These are phyloP conservation scores for Periparus ater DNA, from an alignment of 2,797 vertebrate species.

Conservation along the genomic window DNA sequence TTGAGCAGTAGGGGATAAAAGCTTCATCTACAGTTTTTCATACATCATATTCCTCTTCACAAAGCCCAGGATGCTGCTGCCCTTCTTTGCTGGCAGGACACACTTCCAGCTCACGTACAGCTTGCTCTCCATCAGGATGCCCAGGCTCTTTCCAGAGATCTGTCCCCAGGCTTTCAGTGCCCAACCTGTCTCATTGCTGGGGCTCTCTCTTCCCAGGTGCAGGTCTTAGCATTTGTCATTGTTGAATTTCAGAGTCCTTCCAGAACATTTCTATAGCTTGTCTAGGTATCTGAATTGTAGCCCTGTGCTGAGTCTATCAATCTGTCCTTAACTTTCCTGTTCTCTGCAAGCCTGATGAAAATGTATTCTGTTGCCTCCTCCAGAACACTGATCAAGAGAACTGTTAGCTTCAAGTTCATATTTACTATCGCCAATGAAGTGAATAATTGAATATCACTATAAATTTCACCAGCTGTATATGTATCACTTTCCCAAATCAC, in stretches of 20 bases:
- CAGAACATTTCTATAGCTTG: background rate
- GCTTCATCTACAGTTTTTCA: background rate
- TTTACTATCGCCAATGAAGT: background rate
- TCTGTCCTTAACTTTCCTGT: background rate
- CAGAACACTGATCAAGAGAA: background rate
- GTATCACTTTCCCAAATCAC: background rate
- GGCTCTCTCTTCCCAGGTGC: background rate
- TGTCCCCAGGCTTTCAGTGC: background rate
- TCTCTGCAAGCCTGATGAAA: background rate
- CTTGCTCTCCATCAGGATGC: background rate
- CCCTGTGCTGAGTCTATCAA: background rate
- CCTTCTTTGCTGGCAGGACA: background rate
- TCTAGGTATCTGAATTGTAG: background rate
- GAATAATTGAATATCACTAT: background rate
- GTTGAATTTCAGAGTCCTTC: background rate
- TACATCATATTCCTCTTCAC: background rate
- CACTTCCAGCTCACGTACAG: background rate
- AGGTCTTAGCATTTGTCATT: background rate
- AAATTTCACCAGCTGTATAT: background rate
- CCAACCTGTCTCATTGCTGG: background rate
- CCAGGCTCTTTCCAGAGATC: background rate
- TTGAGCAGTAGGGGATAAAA: background rate
- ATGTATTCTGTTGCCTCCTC: background rate
- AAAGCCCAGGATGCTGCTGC: background rate
- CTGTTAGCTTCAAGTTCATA: background rate